A percentile compares a stretch with the other conserved stretches of the same genome.
Conservation (phyloP, 2,113 vertebrate species). For the Pitta sordida region DNA sequence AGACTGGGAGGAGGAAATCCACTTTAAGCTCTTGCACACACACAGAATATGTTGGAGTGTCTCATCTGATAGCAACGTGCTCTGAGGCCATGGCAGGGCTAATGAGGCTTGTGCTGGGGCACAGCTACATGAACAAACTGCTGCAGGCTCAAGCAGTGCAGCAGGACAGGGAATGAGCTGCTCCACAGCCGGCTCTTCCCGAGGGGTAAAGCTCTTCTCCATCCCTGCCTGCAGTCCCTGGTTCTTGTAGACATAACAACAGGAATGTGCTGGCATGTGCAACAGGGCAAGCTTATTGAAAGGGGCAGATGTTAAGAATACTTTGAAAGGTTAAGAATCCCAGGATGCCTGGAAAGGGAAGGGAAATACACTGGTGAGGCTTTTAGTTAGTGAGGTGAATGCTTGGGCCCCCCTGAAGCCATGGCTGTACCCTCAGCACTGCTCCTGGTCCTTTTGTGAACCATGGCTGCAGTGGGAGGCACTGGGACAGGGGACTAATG, state of each 20-base stretch:
- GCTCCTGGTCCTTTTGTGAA: neutral
- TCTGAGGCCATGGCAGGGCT: neutral
- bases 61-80: neutral
- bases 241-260: neutral
- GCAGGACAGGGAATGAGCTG: neutral
- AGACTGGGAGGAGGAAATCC: neutral
- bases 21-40: neutral
- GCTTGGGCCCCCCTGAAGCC: neutral
- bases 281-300: neutral
- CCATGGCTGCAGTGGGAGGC: neutral
- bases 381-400: neutral
- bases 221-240: neutral
- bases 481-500: neutral
- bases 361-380: neutral
- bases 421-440: neutral
- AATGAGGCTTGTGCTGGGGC: neutral
- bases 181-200: neutral
- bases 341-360: neutral
- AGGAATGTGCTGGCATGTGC: neutral
- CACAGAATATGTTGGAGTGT: neutral
- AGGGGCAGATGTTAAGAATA: neutral
- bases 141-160: neutral
- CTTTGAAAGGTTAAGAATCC: neutral
- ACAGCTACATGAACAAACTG: neutral
- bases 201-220: neutral